Evolutionary conservation across 2,888 invertebrate species (phyloP), one percentile per base, ranked within the genome.

Genomic region (Herminia tarsipennalis): DNA sequence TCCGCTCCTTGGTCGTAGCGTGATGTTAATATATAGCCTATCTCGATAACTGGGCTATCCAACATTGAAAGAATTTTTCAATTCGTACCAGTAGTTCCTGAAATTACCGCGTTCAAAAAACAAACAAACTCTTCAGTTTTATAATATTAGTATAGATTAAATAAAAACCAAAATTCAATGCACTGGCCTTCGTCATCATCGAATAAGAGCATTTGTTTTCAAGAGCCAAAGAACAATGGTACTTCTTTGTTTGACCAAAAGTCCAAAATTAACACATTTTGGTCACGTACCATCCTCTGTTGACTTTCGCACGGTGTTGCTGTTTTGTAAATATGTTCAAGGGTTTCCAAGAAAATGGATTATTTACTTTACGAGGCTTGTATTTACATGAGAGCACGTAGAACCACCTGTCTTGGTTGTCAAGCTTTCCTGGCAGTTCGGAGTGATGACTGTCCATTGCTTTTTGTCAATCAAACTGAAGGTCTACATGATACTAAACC

Each of bases 261-360:
- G 29, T 18, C 38, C 28, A 14, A 34, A 34, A 39, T 27, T 10
- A 28, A 25, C 9, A 13, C 17, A 39, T 30, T 37, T 35, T 46
- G 20, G 40, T 40, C 29, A 40, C 35, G 35, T 42, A 32, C 42
- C 10, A 4, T 33, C 18, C 17, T 25, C 25, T 46, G 35, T 46
- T 39, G 33, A 29, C 24, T 29, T 34, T 39, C 22, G 17, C 18
- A 10, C 32, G 32, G 21, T 22, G 12, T 17, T 12, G 35, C 22
- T 39, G 9, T 46, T 46, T 34, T 24, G 34, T 45, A 45, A 45
- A 38, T 45, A 44, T 17, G 9, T 25, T 22, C 21, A 27, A 21
- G 22, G 13, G 22, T 34, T 45, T 22, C 38, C 34, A 17, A 21
- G 33, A 29, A 45, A 21, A 20, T 10, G 20, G 12, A 29, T 35